These are phyloP conservation scores for Cheilosia grossa DNA, from an alignment of 2,888 invertebrate species.

Conservation along the genomic window DNA sequence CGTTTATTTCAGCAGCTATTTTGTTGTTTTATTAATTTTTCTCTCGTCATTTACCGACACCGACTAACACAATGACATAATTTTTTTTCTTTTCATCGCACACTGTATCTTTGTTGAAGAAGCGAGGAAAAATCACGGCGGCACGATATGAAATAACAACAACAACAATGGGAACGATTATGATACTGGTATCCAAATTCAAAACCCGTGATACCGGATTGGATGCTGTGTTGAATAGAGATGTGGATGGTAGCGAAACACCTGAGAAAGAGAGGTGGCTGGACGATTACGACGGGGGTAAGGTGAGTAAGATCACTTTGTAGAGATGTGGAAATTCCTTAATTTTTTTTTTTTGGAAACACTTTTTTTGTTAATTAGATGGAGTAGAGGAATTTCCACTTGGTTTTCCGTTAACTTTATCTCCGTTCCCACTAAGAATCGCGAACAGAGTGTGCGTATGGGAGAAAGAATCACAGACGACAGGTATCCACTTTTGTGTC, in stretches of 20 bases:
- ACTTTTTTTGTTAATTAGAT: slow-evolving; percentile 9
- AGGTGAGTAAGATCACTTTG: slow-evolving; percentile 61
- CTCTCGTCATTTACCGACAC: slow-evolving; percentile 49
- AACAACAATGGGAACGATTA: slow-evolving; percentile 59
- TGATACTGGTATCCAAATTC: slow-evolving; percentile 25
- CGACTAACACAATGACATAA: slow-evolving; percentile 71
- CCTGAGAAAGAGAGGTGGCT: slow-evolving; percentile 40
- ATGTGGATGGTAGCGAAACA: slow-evolving; percentile 62
- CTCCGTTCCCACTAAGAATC: slow-evolving; percentile 22
- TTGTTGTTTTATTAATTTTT: slow-evolving; percentile 15
- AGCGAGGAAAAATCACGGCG: slow-evolving; percentile 29
- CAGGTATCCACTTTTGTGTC: slow-evolving; percentile 26
- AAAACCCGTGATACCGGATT: slow-evolving; percentile 75
- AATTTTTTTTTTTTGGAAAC: slow-evolving; percentile 5
- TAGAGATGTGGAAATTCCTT: slow-evolving; percentile 47
- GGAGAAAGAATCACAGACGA: slow-evolving; percentile 8
- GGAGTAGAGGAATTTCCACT: slow-evolving; percentile 1
- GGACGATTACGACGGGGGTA: slow-evolving; percentile 18
- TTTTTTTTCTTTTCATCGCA: slow-evolving; percentile 48
- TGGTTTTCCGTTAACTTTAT: slow-evolving; percentile 26
- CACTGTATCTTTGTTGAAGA: slow-evolving; percentile 43
- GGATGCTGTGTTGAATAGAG: slow-evolving; percentile 74
- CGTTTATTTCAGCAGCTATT: slow-evolving; percentile 25
- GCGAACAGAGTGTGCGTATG: background rate
- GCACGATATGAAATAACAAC: slow-evolving; percentile 44